Percentiles rank a stretch among this genome's conserved stretches.
These are phyloP conservation scores for Cichlasoma orientale DNA, from an alignment of 2,797 vertebrate species.

Conservation along the genomic window DNA sequence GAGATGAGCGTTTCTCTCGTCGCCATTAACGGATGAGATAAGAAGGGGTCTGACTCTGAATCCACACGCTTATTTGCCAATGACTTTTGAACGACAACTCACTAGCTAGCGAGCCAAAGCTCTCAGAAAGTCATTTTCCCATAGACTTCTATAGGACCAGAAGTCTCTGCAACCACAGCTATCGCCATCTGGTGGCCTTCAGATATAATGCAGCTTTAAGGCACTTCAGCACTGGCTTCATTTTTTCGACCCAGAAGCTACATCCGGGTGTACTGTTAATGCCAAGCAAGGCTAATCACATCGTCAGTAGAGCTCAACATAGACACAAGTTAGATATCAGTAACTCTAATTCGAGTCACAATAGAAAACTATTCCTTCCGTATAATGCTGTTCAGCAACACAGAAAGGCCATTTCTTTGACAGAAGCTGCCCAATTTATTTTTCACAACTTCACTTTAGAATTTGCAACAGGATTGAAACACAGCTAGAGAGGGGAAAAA, in stretches of 20 bases:
- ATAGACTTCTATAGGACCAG: not conserved
- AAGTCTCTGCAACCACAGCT: not conserved
- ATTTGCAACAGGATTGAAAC: constrained; percentile 39
- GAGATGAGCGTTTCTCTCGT: not conserved
- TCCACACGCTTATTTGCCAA: not conserved
- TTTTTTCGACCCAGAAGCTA: not conserved
- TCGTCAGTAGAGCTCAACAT: not conserved
- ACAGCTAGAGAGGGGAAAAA: not conserved
- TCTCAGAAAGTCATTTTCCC: not conserved
- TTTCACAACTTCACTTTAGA: constrained; percentile 42
- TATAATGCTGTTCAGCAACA: not conserved
- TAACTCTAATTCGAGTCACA: not conserved
- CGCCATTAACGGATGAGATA: rapidly evolving
- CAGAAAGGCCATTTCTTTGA: constrained; percentile 9
- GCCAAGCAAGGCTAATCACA: too few species aligned
- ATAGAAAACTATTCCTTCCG: constrained; percentile 1
- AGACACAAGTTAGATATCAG: not conserved
- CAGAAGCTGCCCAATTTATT: constrained; percentile 50
- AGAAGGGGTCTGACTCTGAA: not conserved
- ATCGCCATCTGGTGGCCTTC: not conserved
- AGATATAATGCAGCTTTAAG: not conserved
- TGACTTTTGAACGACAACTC: not conserved
- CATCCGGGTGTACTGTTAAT: not conserved
- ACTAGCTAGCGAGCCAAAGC: not conserved
- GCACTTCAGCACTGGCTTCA: not conserved